These are phyloP conservation scores for Ariolimax columbianus DNA, from an alignment of 2,888 invertebrate genomes.

Conservation along the genomic window DNA sequence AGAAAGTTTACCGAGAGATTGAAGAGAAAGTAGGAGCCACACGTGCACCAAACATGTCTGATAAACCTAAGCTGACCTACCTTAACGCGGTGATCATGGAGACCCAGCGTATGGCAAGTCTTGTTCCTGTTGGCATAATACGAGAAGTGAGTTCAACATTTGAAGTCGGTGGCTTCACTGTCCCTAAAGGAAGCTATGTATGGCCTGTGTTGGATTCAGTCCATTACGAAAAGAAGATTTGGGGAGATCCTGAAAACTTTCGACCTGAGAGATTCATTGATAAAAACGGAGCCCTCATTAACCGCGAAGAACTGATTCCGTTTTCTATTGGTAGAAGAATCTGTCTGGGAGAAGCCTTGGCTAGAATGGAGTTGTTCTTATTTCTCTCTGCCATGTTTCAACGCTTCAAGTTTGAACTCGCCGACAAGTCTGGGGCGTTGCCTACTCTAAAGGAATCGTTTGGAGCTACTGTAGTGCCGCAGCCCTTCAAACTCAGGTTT, in stretches of 20 bases:
- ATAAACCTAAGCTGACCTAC: slow-evolving; percentile 54
- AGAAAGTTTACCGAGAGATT: slow-evolving; percentile 48
- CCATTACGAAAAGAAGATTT: slow-evolving; percentile 50
- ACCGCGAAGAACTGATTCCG: slow-evolving; percentile 35
- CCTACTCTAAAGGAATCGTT: slow-evolving; percentile 11
- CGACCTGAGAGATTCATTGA: slow-evolving; percentile 50
- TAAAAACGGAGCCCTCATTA: slow-evolving; percentile 31
- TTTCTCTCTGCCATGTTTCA: slow-evolving; percentile 48
- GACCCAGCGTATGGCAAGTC: slow-evolving; percentile 58
- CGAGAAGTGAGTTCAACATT: slow-evolving; percentile 58
- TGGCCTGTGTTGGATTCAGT: slow-evolving; percentile 59
- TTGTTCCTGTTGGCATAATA: slow-evolving; percentile 56
- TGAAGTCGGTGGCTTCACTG: slow-evolving; percentile 56
- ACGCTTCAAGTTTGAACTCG: slow-evolving; percentile 38
- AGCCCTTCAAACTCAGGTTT: slow-evolving; percentile 37
- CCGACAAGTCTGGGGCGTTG: slow-evolving; percentile 8
- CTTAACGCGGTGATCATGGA: slow-evolving; percentile 64
- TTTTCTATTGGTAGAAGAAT: slow-evolving; percentile 49
- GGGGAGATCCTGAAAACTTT: slow-evolving; percentile 52
- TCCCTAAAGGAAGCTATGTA: slow-evolving; percentile 62
- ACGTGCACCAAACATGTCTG: slow-evolving; percentile 48
- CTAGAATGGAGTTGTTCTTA: slow-evolving; percentile 44
- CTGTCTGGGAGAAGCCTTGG: slow-evolving; percentile 47
- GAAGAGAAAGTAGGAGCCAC: slow-evolving; percentile 72
- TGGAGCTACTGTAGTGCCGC: slow-evolving; percentile 15